These are phyloP conservation scores for Enteromius paludinosus DNA, from an alignment of 2,797 vertebrate species.

Conservation along the genomic window DNA sequence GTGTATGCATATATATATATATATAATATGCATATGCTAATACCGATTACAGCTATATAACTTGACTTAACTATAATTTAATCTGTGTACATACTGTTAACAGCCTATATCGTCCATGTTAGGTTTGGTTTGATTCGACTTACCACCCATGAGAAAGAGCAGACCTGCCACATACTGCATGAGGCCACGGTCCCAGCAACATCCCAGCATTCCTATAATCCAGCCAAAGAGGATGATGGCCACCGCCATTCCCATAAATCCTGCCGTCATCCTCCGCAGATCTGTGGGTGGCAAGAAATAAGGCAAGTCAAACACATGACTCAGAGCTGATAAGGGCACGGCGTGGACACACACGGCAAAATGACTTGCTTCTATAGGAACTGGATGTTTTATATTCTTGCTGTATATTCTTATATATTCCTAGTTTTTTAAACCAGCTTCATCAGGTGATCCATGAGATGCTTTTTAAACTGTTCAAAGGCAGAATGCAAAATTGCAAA, in stretches of 20 bases:
- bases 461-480: not conserved
- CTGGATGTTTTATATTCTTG: not conserved
- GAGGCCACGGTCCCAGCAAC: constrained; percentile 98
- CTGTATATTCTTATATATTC: not conserved
- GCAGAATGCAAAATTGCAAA: not conserved
- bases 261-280: constrained; percentile 95
- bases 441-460: not conserved
- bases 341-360: not conserved
- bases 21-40: not conserved
- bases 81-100: not conserved
- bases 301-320: constrained; percentile 31
- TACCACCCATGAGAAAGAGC: constrained; percentile 99
- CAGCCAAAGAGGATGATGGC: constrained; percentile 98
- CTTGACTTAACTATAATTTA: not conserved
- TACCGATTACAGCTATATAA: not conserved
- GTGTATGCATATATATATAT: no score
- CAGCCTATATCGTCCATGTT: not conserved
- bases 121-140: constrained; percentile 61
- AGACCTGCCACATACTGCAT: constrained; percentile 99
- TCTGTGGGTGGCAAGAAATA: constrained; percentile 75
- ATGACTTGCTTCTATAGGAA: not conserved
- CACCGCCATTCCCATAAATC: constrained; percentile 99
- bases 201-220: constrained; percentile 94
- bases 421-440: not conserved
- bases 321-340: constrained; percentile 16